A percentile compares a stretch with the other conserved stretches of the same genome.
These are phyloP conservation scores for Rhipidura dahli DNA, from an alignment of 2,113 vertebrate genomes.

Conservation along the genomic window DNA sequence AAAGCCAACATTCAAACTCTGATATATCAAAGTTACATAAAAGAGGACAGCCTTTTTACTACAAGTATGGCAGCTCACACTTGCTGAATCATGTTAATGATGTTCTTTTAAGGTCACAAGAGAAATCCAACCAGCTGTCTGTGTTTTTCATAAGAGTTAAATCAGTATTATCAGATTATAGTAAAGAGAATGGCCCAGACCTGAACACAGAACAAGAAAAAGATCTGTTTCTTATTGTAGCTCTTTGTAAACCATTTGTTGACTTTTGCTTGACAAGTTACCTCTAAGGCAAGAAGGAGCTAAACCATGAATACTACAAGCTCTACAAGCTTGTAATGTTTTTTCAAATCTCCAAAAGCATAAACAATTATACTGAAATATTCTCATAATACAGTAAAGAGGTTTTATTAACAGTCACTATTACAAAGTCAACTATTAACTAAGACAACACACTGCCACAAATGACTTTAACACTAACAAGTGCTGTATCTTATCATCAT, in stretches of 20 bases:
- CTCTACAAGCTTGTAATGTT: neutral
- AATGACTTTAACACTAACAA: neutral
- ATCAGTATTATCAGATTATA: neutral
- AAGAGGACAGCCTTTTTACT: neutral
- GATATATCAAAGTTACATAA: neutral
- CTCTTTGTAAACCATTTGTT: neutral
- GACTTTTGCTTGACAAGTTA: neutral
- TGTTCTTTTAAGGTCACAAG: neutral
- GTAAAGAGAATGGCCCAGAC: neutral
- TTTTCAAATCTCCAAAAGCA: neutral
- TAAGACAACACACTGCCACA: neutral
- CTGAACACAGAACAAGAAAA: neutral
- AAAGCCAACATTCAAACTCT: neutral
- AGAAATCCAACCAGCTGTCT: neutral
- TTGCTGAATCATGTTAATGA: neutral
- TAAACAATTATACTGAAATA: neutral
- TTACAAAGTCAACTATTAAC: too few relatives aligned
- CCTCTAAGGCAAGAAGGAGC: neutral
- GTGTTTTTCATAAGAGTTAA: neutral
- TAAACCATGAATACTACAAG: neutral
- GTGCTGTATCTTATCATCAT: neutral
- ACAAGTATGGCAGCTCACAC: neutral
- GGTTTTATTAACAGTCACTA: too few relatives aligned
- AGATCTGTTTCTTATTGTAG: neutral
- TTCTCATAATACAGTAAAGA: neutral